Base-by-base conservation (phyloP, 2,797 vertebrate genomes). In the Triplophysa yarkandensis region DNA sequence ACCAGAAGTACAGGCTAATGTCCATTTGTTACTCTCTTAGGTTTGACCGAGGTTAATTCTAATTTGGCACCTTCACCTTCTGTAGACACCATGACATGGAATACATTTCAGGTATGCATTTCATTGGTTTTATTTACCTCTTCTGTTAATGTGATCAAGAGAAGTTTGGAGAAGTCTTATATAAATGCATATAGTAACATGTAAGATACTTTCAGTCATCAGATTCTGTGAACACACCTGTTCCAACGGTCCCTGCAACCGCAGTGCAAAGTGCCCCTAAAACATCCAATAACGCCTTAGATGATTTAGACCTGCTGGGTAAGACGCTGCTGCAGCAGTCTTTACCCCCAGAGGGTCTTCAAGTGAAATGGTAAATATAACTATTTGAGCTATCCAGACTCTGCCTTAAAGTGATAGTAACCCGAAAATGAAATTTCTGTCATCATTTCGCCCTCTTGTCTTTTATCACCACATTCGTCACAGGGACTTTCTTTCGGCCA, bases 271-370 rank as follows among this genome's bases (percentile, higher is more conserved):
- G 85, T 16, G 78, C 81, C 2, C 44, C 76, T 0, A 85, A 68
- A 21, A 71, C 89, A 2, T 52, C 84, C 0, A 87, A 87, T 43
- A 96, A 93, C 75, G 92, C 94, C 75, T 88, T 98, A 86, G 95
- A 96, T 32, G 95, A 95, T 82, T 88, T 99, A 77, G 96, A 98
- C 63, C 78, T 95, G 74, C 86, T 99, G 81, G 97, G 97, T 60
- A 98, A 98, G 89, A 94, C 94, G 0, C 86, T 99, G 74, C 83
- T 99, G 58, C 95, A 98, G 81, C 95, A 98, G 88, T 96, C 96
- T 0, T 87, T 99, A 79, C 97, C 97, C 73, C 95, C 96, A 9
- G 94, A 94, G 72, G 92, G 90, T 76, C 93, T 94, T 55, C 96
- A 98, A 90, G 91, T 99, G 83, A 95, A 95, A 91, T 99, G 97